Conservation (phyloP, 2,113 vertebrate species). For the Prionailurus bengalensis region DNA sequence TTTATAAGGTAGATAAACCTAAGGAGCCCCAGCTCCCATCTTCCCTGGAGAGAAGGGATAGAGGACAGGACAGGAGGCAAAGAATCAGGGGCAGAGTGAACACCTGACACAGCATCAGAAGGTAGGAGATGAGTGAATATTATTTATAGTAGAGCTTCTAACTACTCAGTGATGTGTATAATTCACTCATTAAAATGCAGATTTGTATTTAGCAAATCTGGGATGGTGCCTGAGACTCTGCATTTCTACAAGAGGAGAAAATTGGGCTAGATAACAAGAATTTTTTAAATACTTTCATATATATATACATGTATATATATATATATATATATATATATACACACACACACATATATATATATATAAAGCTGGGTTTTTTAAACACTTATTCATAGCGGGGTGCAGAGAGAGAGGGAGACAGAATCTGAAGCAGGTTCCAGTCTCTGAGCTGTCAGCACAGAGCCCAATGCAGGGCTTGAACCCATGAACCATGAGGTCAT, state of each 20-base stretch:
- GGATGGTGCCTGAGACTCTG: not conserved
- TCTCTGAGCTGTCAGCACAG: no score
- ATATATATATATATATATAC: no score
- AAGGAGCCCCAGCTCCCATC: not conserved
- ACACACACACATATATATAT: no score
- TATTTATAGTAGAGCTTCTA: not conserved
- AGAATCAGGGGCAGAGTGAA: not conserved
- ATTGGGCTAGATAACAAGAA: slow-evolving; percentile 17
- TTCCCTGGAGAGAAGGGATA: not conserved
- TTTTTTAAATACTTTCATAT: not conserved
- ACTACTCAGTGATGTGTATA: not conserved
- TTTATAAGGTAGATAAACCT: not conserved
- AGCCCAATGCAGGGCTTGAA: no score
- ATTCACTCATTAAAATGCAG: not conserved
- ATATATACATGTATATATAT: no score
- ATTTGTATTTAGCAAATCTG: not conserved
- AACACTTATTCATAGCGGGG: no score
- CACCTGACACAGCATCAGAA: not conserved
- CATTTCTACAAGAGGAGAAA: not conserved
- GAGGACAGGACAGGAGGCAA: not conserved
- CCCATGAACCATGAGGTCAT: no score
- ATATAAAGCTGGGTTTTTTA: no score
- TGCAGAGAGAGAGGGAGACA: no score
- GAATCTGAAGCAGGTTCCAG: no score
- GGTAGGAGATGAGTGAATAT: no score